phyloP scores from a whole-genome alignment of 2,797 vertebrate species.

The Myotis pilosus region DNA sequence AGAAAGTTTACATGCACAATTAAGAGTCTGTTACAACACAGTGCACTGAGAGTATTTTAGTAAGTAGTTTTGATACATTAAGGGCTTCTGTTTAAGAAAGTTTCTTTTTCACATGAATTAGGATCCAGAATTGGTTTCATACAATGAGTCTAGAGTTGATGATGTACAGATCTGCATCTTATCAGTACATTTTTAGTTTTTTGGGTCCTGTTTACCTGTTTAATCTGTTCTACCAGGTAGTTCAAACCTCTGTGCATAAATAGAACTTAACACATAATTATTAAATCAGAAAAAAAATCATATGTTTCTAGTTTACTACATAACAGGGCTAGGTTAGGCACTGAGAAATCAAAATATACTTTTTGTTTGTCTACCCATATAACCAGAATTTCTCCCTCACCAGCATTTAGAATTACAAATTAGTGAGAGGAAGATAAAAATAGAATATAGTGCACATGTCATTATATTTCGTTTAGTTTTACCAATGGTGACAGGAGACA shows the following conservation, averaged over 20 bases:
- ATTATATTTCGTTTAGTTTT: neutral
- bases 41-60: neutral
- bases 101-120: neutral
- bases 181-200: neutral
- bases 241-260: neutral
- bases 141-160: neutral
- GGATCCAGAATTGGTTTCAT: neutral
- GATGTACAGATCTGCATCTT: neutral
- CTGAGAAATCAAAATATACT: neutral
- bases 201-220: neutral
- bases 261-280: constrained; percentile 1
- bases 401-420: neutral
- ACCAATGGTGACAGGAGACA: neutral
- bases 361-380: neutral
- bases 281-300: neutral
- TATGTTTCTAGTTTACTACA: neutral
- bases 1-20: neutral
- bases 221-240: neutral
- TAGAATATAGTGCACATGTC: neutral
- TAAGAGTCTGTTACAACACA: neutral
- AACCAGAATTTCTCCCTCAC: neutral
- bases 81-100: constrained; percentile 21
- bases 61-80: neutral
- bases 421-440: neutral
- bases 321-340: neutral